Evolutionary conservation across 1,140 invertebrate species (phyloP), one percentile per base, ranked within the genome.

Genomic region (Drosophila miranda): DNA sequence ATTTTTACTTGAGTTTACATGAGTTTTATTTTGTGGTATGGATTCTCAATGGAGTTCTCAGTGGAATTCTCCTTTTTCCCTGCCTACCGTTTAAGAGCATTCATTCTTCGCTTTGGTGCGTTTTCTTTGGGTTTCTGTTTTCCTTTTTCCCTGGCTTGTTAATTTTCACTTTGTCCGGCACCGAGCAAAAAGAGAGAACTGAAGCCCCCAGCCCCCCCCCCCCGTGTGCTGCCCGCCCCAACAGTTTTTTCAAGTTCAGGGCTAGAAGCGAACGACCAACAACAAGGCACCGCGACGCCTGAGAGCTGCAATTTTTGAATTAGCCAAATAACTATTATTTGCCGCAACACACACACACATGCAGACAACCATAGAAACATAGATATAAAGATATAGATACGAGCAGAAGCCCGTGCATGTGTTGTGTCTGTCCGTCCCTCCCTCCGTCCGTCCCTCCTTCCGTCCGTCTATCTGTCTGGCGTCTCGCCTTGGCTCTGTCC

Each of bases 241-340:
- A 16, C 16, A 16, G 16, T 74, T 62, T 78, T 86, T 86, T 86
- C 82, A 87, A 87, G 82, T 87, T 87, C 82, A 87, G 55, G 82
- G 82, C 82, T 72, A 82, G 56, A 54, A 83, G 75, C 63, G 43
- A 60, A 69, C 23, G 54, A 50, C 60, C 21, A 68, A 50, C 49
- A 66, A 61, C 53, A 75, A 66, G 34, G 34, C 34, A 38, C 5
- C 34, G 34, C 44, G 57, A 51, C 54, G 74, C 46, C 79, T 56
- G 67, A 84, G 64, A 68, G 72, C 81, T 71, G 81, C 81, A 84
- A 84, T 84, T 84, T 84, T 68, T 77, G 80, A 86, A 86, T 84
- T 84, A 84, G 80, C 80, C 77, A 84, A 84, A 84, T 84, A 86
- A 84, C 81, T 86, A 87, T 87, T 86, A 86, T 86, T 86, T 86